Conservation (phyloP, 2,113 vertebrate genomes). For the Syrmaticus mikado region DNA sequence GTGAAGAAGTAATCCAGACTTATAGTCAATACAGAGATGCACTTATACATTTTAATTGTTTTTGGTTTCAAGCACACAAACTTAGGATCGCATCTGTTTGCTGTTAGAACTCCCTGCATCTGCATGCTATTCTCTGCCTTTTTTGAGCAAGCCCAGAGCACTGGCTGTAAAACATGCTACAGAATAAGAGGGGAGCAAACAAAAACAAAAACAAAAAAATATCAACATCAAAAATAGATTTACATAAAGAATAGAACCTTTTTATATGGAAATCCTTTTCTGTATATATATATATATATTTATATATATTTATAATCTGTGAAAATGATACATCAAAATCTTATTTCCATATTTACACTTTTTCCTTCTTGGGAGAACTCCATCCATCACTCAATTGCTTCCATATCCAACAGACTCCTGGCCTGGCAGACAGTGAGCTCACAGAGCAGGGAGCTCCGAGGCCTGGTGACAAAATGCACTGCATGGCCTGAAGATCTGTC, state of each 20-base stretch:
- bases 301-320: conserved; percentile 75
- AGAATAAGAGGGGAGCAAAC: conserved; percentile 69
- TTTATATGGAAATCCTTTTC: conserved; percentile 74
- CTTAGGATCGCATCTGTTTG: conserved; percentile 68
- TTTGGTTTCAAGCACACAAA: conserved; percentile 81
- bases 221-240: conserved; percentile 68
- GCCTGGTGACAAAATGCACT: not conserved
- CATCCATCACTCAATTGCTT: conserved; percentile 53
- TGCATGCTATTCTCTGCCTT: conserved; percentile 71
- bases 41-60: conserved; percentile 76
- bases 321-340: conserved; percentile 83
- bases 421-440: conserved; percentile 10
- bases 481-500: not conserved
- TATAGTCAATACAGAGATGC: conserved; percentile 66
- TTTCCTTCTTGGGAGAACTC: conserved; percentile 69
- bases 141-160: conserved; percentile 77
- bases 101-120: conserved; percentile 74
- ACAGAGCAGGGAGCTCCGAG: not conserved
- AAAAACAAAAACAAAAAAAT: not conserved
- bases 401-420: conserved; percentile 57
- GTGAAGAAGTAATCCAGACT: conserved; percentile 68
- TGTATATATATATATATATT: conserved; percentile 68
- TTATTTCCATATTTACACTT: conserved; percentile 83
- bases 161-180: conserved; percentile 80
- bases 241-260: conserved; percentile 74